phyloP scores from a whole-genome alignment of 1,140 invertebrate species.

The Spodoptera litura region DNA sequence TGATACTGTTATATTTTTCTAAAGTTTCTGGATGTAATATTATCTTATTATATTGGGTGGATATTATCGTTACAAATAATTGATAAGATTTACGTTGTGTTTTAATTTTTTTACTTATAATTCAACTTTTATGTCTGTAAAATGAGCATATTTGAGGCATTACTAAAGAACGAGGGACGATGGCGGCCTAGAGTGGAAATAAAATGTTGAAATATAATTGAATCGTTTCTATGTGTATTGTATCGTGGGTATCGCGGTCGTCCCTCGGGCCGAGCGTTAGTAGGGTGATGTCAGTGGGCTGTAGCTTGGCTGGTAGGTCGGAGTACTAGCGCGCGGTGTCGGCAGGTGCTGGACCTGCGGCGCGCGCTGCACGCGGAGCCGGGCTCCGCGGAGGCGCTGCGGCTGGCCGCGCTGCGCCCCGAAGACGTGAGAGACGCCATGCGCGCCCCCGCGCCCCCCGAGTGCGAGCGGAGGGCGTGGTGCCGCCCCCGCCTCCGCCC shows the following conservation, averaged over 20 bases:
- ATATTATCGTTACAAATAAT: not conserved
- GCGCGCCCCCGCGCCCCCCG: constrained; percentile 56
- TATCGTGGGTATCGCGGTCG: not conserved
- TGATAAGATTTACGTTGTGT: too few species aligned
- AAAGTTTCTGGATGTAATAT: constrained; percentile 39
- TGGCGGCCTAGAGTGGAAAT: not conserved
- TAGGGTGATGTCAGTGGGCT: constrained; percentile 25
- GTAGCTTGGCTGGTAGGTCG: constrained; percentile 8
- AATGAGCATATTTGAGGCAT: constrained; percentile 5
- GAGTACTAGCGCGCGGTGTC: constrained; percentile 34
- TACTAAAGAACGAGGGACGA: constrained; percentile 25
- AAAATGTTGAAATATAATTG: not conserved
- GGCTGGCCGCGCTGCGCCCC: constrained; percentile 82
- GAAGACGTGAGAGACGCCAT: constrained; percentile 79
- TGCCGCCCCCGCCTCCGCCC: constrained; percentile 69
- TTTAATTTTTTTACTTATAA: not conserved
- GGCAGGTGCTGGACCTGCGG: constrained; percentile 89
- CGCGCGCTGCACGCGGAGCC: constrained; percentile 89
- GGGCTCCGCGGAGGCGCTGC: constrained; percentile 83
- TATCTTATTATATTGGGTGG: constrained; percentile 28
- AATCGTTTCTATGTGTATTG: not conserved
- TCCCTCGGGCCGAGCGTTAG: constrained; percentile 13
- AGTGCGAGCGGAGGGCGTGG: too few species aligned
- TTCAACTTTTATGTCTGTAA: not conserved
- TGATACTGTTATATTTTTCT: constrained; percentile 45